Evolutionary conservation across 2,888 invertebrate species (phyloP).

Genomic region (Pheosia tremula): DNA sequence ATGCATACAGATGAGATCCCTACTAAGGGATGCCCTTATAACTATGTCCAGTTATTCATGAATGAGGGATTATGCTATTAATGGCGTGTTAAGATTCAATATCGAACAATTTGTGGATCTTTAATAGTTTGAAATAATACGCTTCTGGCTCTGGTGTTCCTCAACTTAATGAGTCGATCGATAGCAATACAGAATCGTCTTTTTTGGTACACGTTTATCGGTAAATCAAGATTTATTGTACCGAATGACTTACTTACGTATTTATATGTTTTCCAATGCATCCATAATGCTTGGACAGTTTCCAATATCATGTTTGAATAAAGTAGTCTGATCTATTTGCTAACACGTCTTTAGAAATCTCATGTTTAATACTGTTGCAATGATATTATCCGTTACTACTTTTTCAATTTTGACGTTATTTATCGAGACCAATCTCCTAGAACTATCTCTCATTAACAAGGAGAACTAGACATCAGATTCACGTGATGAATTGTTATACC

Average conservation of each 20-base stretch:
- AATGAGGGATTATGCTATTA: not conserved
- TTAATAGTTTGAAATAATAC: too few species aligned
- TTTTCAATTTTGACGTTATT: slow-evolving; percentile 14
- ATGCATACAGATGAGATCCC: slow-evolving; percentile 35
- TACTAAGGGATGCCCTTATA: slow-evolving; percentile 4
- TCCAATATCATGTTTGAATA: not conserved
- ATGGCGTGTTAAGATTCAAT: not conserved
- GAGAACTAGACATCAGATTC: slow-evolving; percentile 59
- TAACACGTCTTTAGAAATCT: not conserved
- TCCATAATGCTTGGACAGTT: not conserved
- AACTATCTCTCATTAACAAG: slow-evolving; percentile 49
- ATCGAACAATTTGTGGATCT: too few species aligned
- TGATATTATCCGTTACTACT: slow-evolving; percentile 10
- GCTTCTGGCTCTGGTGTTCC: too few species aligned
- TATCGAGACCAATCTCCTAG: slow-evolving; percentile 39
- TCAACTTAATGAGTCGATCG: too few species aligned
- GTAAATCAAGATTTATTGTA: not conserved
- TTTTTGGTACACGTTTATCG: too few species aligned
- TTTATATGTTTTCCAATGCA: not conserved
- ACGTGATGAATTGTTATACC: slow-evolving; percentile 63
- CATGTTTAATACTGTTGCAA: slow-evolving; percentile 7
- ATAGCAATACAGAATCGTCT: too few species aligned
- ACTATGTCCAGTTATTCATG: not conserved
- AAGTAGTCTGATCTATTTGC: not conserved
- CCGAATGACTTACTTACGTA: not conserved